Percentiles rank a stretch among this genome's conserved stretches.
Evolutionary conservation across 2,113 vertebrate genomes (phyloP).

Genomic region (Apteryx owenii): DNA sequence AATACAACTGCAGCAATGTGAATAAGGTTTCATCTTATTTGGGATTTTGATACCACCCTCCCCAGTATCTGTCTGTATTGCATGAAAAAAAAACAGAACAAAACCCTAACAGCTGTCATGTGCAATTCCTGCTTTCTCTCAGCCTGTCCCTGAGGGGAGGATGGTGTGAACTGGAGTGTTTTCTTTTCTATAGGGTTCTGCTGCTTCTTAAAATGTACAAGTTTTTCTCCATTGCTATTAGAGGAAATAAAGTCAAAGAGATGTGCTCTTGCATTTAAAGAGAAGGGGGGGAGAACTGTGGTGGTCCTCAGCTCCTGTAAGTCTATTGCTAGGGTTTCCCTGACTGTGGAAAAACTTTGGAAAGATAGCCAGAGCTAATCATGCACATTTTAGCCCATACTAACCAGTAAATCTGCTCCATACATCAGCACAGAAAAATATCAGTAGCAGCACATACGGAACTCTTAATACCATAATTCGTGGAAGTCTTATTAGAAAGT

Average conservation of each 20-base stretch:
- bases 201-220: slow-evolving; percentile 33
- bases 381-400: neutral
- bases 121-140: slow-evolving; percentile 32
- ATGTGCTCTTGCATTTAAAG: neutral
- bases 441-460: fast-evolving
- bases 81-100: slow-evolving; percentile 8
- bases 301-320: neutral
- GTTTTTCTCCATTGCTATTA: slow-evolving; percentile 25
- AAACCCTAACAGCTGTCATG: slow-evolving; percentile 44
- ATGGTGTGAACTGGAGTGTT: slow-evolving; percentile 37
- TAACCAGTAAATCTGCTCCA: neutral
- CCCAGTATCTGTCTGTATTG: neutral
- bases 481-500: neutral
- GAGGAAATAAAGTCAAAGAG: neutral
- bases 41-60: slow-evolving; percentile 21
- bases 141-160: slow-evolving; percentile 15
- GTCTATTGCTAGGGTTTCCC: neutral
- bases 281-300: too few species aligned
- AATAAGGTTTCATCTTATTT: slow-evolving; percentile 11
- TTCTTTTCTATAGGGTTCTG: slow-evolving; percentile 36
- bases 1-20: neutral
- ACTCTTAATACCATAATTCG: neutral
- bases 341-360: neutral
- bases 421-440: neutral
- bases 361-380: neutral